These are phyloP conservation scores for Itoplectis maculator DNA, from an alignment of 2,888 invertebrate genomes.

Conservation along the genomic window DNA sequence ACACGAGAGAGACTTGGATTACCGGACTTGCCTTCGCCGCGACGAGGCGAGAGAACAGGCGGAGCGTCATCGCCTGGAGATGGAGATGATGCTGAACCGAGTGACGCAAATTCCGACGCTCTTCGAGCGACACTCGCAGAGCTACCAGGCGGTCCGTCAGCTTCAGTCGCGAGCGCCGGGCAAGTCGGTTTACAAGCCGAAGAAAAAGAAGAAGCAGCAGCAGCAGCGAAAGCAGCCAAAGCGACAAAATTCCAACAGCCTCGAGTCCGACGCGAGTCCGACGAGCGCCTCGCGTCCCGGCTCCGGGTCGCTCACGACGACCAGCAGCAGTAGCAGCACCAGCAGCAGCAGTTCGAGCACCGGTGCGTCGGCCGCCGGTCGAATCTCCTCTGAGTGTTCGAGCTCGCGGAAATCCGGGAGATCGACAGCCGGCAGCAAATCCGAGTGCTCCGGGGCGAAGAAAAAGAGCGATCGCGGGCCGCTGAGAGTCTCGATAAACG, in stretches of 20 bases:
- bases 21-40: slow-evolving; percentile 88
- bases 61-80: slow-evolving; percentile 89
- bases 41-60: slow-evolving; percentile 89
- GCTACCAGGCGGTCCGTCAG: slow-evolving; percentile 70
- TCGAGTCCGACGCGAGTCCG: slow-evolving; percentile 77
- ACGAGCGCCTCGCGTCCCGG: slow-evolving; percentile 75
- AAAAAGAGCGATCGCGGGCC: slow-evolving; percentile 80
- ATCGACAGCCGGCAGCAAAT: slow-evolving; percentile 73
- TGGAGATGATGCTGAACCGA: slow-evolving; percentile 90
- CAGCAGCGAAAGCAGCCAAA: slow-evolving; percentile 70
- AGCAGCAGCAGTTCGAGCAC: slow-evolving; percentile 78
- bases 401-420: slow-evolving; percentile 74
- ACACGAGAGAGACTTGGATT: slow-evolving; percentile 89
- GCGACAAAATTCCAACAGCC: slow-evolving; percentile 74
- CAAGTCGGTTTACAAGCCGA: slow-evolving; percentile 60
- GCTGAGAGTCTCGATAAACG: slow-evolving; percentile 85
- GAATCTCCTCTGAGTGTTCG: slow-evolving; percentile 76
- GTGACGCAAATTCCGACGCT: slow-evolving; percentile 90
- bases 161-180: slow-evolving; percentile 66
- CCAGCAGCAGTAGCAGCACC: slow-evolving; percentile 79
- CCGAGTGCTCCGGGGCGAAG: slow-evolving; percentile 74
- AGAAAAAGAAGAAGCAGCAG: slow-evolving; percentile 75
- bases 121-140: slow-evolving; percentile 89
- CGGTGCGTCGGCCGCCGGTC: slow-evolving; percentile 69
- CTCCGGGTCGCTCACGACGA: slow-evolving; percentile 79